Base-by-base conservation (phyloP, 2,888 invertebrate genomes). In the Lithosia quadra region DNA sequence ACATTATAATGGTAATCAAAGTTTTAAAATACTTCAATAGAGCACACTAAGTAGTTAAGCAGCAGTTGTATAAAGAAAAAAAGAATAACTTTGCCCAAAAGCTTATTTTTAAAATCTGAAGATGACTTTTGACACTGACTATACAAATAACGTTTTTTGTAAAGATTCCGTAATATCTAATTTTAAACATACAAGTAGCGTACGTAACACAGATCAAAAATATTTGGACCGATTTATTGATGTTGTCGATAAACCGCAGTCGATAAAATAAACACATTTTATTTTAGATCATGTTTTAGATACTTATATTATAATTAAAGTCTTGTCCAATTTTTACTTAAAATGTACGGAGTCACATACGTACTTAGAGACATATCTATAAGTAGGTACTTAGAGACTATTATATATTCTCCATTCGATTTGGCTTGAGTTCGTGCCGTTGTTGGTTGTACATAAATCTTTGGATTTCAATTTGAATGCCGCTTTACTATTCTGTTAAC, bases 401-500 rank as follows among this genome's bases (percentile, higher is more conserved):
- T n/a, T n/a, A 7, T 78, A 68, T 69, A 74, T 77, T 71, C 69
- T 55, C 39, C 58, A 57, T 66, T 67, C 73, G 75, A 73, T 75
- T 75, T 71, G 68, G 64, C 67, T 69, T 66, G 24, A n/a, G 62
- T 74, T 67, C 74, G 77, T 73, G 72, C 74, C 71, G 68, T 36
- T 68, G 2, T 58, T 74, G 66, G 53, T 70, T 65, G 69, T 74
- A 68, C 70, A 82, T 80, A 77, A 73, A 78, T 78, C 73, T 72
- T 71, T 63, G 65, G 68, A 28, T 69, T 71, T 72, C 61, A 74
- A 71, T 70, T 73, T 73, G 49, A 66, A 74, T 57, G 60, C 61
- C 60, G 70, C 60, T 80, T 78, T 69, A 53, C 68, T 69, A 81
- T 82, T 82, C 82, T 68, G 71, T 69, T 66, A 72, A 74, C 77